Conservation (phyloP, 2,888 invertebrate species). For the Pocota personata region DNA sequence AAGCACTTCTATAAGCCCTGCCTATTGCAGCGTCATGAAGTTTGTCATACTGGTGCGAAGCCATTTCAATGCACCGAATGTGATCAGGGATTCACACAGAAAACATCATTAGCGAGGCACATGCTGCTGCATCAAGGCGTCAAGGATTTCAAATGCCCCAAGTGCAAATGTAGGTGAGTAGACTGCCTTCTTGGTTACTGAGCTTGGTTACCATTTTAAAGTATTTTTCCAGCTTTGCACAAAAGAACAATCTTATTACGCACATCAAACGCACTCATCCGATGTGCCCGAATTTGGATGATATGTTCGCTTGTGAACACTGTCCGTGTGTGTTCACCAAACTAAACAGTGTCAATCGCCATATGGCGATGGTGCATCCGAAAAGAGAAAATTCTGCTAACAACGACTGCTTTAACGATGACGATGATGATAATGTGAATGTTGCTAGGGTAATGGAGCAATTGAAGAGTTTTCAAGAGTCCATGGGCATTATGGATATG, state of each 20-base stretch:
- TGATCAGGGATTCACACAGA: constrained; percentile 75
- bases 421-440: constrained; percentile 68
- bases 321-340: constrained; percentile 75
- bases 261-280: constrained; percentile 73
- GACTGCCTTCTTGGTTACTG: neutral
- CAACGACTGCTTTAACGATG: constrained; percentile 30
- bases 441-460: constrained; percentile 75
- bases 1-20: constrained; percentile 76
- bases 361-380: constrained; percentile 72
- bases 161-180: constrained; percentile 75
- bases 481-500: constrained; percentile 65
- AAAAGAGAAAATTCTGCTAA: neutral
- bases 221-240: constrained; percentile 63
- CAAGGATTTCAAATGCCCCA: constrained; percentile 74
- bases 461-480: constrained; percentile 75
- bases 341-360: constrained; percentile 75
- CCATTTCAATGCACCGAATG: constrained; percentile 75
- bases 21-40: constrained; percentile 75
- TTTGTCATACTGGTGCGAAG: constrained; percentile 75
- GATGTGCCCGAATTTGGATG: neutral
- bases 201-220: neutral
- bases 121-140: constrained; percentile 72
- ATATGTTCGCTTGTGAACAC: constrained; percentile 67
- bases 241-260: constrained; percentile 68
- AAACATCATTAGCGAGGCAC: constrained; percentile 76